A percentile compares a stretch with the other conserved stretches of the same genome.
Conservation (phyloP, 2,888 invertebrate genomes). For the Sarcophaga variegata region DNA sequence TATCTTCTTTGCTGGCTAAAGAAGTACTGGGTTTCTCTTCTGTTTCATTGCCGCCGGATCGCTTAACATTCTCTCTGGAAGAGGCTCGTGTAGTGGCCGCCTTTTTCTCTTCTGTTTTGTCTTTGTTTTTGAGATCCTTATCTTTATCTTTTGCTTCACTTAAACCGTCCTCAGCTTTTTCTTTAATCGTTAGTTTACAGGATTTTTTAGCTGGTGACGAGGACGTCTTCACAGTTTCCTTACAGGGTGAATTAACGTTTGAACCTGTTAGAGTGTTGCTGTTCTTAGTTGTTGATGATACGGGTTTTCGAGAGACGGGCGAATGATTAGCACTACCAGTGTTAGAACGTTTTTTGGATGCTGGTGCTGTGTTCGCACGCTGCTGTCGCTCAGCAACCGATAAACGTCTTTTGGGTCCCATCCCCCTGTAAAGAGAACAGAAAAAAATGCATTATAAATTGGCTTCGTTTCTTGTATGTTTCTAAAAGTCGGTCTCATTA, state of each 20-base stretch:
- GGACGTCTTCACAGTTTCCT: constrained; percentile 62
- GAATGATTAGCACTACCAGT: constrained; percentile 69
- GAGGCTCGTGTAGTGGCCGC: constrained; percentile 63
- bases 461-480: background rate
- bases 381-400: constrained; percentile 78
- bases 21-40: constrained; percentile 17
- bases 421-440: constrained; percentile 71
- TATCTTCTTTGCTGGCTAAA: constrained; percentile 40
- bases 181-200: constrained; percentile 47
- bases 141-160: constrained; percentile 2
- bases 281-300: constrained; percentile 43
- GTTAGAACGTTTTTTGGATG: constrained; percentile 74
- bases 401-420: constrained; percentile 80
- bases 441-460: constrained; percentile 22
- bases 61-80: constrained; percentile 67
- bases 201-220: constrained; percentile 56
- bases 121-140: constrained; percentile 13
- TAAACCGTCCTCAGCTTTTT: constrained; percentile 39
- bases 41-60: constrained; percentile 17
- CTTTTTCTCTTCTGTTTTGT: constrained; percentile 61
- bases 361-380: constrained; percentile 73
- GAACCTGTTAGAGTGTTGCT: constrained; percentile 19
- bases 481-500: background rate
- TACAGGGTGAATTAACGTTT: constrained; percentile 45
- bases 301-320: constrained; percentile 70